Evolutionary conservation across 2,113 vertebrate genomes (phyloP).

Genomic region (Meles meles): DNA sequence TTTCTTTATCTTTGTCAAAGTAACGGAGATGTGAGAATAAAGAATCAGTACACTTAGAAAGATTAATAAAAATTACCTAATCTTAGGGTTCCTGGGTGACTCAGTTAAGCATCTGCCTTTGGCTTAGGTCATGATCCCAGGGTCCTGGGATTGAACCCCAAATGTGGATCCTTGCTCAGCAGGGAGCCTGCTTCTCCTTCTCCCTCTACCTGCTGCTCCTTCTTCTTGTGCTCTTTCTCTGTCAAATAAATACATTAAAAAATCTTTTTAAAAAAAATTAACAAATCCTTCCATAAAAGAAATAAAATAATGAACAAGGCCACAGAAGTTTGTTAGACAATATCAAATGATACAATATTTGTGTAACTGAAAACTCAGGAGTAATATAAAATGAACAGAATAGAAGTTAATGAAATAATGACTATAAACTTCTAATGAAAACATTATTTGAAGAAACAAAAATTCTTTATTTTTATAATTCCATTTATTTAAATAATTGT

Average conservation of each 20-base stretch:
- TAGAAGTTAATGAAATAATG: background rate
- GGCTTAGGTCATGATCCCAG: background rate
- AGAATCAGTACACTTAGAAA: background rate
- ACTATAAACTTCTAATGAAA: background rate
- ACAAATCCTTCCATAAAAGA: background rate
- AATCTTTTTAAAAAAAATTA: background rate
- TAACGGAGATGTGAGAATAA: background rate
- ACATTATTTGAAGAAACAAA: background rate
- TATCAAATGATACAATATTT: background rate
- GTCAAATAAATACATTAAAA: background rate
- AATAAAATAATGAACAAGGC: background rate
- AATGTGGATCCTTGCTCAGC: too few species aligned
- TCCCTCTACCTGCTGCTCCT: too few species aligned
- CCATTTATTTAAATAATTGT: background rate
- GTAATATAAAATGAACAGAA: background rate
- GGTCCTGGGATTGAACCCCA: background rate
- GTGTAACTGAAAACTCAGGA: background rate
- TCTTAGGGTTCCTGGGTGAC: background rate
- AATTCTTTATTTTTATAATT: background rate
- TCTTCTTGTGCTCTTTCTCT: background rate
- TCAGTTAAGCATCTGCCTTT: background rate
- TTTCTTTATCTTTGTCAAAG: background rate
- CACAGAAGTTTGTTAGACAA: background rate
- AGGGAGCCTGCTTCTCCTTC: too few species aligned
- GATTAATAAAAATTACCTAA: background rate